Evolutionary conservation across 2,113 vertebrate genomes (phyloP).

Genomic region (Nesoenas mayeri): DNA sequence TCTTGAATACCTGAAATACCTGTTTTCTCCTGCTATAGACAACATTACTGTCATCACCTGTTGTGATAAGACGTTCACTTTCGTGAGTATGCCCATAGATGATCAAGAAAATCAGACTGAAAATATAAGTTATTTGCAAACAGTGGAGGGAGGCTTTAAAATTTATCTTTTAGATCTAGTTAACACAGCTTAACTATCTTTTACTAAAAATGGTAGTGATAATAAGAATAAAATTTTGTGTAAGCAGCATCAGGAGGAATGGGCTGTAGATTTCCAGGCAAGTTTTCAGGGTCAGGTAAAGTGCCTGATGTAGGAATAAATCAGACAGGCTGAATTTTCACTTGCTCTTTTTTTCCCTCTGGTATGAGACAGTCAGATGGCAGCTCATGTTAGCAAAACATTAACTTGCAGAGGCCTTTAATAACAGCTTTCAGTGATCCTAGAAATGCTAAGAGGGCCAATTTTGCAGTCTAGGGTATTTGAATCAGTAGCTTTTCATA

Average conservation of each 20-base stretch:
- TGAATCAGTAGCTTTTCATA: constrained; percentile 55
- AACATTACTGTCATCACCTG: not conserved
- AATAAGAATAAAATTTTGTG: not conserved
- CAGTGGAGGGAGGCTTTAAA: not conserved
- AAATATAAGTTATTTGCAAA: not conserved
- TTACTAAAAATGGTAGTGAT: not conserved
- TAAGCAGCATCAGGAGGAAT: not conserved
- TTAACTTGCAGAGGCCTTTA: constrained; percentile 36
- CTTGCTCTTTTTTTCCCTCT: not conserved
- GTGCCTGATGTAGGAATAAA: not conserved
- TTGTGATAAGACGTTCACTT: not conserved
- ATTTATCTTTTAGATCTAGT: not conserved
- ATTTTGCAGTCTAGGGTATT: constrained; percentile 39
- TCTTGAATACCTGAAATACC: not conserved
- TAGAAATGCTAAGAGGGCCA: constrained; percentile 3
- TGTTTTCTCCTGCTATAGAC: not conserved
- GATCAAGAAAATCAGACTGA: not conserved
- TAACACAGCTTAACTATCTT: not conserved
- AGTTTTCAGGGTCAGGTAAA: not conserved
- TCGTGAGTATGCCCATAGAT: not conserved
- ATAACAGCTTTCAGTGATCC: constrained; percentile 34
- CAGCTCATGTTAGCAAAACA: constrained; percentile 2
- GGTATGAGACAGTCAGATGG: not conserved
- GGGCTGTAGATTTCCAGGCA: not conserved
- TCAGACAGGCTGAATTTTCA: not conserved